These are phyloP conservation scores for Gopherus evgoodei DNA, from an alignment of 2,113 vertebrate species.

Conservation along the genomic window DNA sequence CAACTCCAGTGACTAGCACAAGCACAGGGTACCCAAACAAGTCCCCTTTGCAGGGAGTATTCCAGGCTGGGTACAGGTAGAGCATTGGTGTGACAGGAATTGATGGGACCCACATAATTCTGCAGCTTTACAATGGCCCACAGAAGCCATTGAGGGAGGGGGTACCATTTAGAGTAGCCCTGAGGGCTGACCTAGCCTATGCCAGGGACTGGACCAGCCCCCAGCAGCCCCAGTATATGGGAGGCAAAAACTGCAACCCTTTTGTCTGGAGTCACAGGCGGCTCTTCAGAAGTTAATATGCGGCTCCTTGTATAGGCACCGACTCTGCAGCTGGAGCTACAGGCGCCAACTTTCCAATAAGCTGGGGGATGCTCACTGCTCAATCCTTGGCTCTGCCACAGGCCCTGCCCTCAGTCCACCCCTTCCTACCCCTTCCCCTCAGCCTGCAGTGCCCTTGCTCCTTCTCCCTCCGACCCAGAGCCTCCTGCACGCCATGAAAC, in stretches of 20 bases:
- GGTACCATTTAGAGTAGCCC: neutral
- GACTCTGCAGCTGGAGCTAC: too few relatives aligned
- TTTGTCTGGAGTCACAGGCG: accelerated
- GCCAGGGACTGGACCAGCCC: neutral
- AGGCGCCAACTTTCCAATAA: too few relatives aligned
- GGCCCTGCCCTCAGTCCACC: too few relatives aligned
- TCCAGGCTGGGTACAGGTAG: neutral
- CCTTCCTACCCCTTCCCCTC: too few relatives aligned
- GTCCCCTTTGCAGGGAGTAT: neutral
- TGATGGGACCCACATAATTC: neutral
- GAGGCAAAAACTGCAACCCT: neutral
- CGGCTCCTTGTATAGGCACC: too few relatives aligned
- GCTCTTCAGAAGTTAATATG: too few relatives aligned
- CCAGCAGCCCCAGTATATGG: neutral
- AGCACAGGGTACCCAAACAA: neutral
- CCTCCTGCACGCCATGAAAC: too few relatives aligned
- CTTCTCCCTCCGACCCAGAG: too few relatives aligned
- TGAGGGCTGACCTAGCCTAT: neutral
- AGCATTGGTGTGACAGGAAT: neutral
- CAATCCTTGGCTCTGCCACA: too few relatives aligned
- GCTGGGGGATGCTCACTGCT: too few relatives aligned
- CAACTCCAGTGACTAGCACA: accelerated
- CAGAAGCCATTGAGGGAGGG: neutral
- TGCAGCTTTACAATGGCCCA: neutral
- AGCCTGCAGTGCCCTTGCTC: too few relatives aligned